These are phyloP conservation scores for Alethe castanea DNA, from an alignment of 2,113 vertebrate species.

Conservation along the genomic window DNA sequence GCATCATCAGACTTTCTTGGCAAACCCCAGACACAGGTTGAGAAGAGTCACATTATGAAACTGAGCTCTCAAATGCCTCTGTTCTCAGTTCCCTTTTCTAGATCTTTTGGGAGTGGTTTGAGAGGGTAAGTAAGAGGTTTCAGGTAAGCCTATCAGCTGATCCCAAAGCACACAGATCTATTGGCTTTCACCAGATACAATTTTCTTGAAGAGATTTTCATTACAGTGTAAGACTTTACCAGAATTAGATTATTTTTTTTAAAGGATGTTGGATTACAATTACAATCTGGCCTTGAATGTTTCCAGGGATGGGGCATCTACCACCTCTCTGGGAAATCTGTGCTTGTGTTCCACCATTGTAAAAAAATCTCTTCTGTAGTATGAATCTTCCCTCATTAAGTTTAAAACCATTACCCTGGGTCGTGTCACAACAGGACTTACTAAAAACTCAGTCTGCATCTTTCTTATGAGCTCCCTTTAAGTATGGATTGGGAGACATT, in stretches of 20 bases:
- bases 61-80: neutral
- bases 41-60: neutral
- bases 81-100: neutral
- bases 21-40: neutral
- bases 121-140: neutral
- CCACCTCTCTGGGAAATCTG: neutral
- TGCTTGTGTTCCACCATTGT: neutral
- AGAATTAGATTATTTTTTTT: neutral
- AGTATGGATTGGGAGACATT: neutral
- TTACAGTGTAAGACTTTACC: neutral
- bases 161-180: neutral
- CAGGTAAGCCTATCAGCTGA: neutral
- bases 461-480: neutral
- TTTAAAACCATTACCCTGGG: neutral
- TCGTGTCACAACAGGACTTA: neutral
- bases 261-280: neutral
- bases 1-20: neutral
- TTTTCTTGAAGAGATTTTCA: neutral
- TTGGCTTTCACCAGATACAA: neutral
- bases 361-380: neutral
- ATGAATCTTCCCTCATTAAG: neutral
- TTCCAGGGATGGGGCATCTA: neutral
- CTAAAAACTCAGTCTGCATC: neutral
- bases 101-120: neutral
- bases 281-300: neutral